A percentile compares a stretch with the other conserved stretches of the same genome.
These are phyloP conservation scores for Megathymus violae DNA, from an alignment of 1,140 invertebrate species.

Conservation along the genomic window DNA sequence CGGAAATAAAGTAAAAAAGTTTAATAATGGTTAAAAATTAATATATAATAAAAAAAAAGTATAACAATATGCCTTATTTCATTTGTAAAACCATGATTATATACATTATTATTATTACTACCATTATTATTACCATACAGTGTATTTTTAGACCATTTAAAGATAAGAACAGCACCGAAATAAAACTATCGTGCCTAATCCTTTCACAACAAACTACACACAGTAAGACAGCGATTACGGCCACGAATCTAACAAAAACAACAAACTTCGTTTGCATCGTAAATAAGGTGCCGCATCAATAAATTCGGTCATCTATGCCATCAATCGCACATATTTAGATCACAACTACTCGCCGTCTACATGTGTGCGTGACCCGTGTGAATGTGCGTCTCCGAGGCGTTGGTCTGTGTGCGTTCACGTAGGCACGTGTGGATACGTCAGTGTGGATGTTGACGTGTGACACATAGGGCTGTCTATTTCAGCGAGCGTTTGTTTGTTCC, in stretches of 20 bases:
- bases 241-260: constrained; percentile 15
- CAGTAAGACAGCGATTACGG: not conserved
- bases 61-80: too few species aligned
- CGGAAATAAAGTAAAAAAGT: too few species aligned
- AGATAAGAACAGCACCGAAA: not conserved
- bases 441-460: constrained; percentile 39
- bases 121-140: not conserved
- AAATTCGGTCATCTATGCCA: constrained; percentile 37
- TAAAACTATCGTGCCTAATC: not conserved
- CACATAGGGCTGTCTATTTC: constrained; percentile 57
- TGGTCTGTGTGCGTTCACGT: not conserved
- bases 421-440: not conserved
- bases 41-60: too few species aligned
- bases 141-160: not conserved
- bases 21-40: too few species aligned
- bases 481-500: constrained; percentile 47
- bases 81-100: too few species aligned
- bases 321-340: constrained; percentile 52
- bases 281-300: constrained; percentile 46
- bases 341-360: constrained; percentile 26
- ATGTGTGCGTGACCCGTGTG: constrained; percentile 1
- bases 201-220: not conserved
- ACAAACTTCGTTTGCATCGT: too few species aligned
- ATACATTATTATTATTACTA: too few species aligned
- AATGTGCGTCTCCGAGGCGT: not conserved